Conservation (phyloP, 1,140 invertebrate species). For the Conopomorpha cramerella region DNA sequence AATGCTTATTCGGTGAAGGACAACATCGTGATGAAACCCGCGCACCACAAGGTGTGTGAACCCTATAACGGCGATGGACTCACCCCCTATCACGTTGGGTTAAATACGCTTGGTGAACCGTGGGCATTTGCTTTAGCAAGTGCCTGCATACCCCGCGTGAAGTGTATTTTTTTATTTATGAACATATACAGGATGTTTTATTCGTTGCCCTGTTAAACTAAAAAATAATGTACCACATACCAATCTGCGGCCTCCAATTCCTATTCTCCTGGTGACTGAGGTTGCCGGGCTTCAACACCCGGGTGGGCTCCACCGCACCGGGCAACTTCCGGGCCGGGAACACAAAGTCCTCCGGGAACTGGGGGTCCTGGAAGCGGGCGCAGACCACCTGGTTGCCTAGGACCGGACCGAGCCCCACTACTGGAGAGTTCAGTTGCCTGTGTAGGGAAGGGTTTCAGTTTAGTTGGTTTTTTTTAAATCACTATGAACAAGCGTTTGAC, state of each 20-base stretch:
- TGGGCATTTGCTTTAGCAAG: too few relatives aligned
- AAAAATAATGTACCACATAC: conserved; percentile 18
- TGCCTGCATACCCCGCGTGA: too few relatives aligned
- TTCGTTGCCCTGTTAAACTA: too few relatives aligned
- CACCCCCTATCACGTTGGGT: too few relatives aligned
- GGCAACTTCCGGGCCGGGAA: conserved; percentile 78
- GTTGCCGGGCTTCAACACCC: conserved; percentile 81
- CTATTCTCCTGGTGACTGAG: conserved; percentile 69
- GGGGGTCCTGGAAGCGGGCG: conserved; percentile 80
- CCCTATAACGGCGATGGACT: too few relatives aligned
- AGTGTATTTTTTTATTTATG: too few relatives aligned
- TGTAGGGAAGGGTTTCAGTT: conserved; percentile 2
- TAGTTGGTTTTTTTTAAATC: not conserved
- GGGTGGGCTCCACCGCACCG: conserved; percentile 70
- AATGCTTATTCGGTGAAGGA: too few relatives aligned
- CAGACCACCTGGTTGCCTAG: conserved; percentile 67
- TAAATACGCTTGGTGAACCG: too few relatives aligned
- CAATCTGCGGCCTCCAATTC: conserved; percentile 75
- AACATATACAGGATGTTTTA: too few relatives aligned
- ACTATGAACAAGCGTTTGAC: not conserved
- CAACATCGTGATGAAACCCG: too few relatives aligned
- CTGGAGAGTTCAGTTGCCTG: conserved; percentile 71
- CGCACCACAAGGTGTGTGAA: too few relatives aligned
- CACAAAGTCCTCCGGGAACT: conserved; percentile 74
- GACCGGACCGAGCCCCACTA: conserved; percentile 67